Conservation (phyloP, 2,113 vertebrate species). For the Platichthys stellatus region DNA sequence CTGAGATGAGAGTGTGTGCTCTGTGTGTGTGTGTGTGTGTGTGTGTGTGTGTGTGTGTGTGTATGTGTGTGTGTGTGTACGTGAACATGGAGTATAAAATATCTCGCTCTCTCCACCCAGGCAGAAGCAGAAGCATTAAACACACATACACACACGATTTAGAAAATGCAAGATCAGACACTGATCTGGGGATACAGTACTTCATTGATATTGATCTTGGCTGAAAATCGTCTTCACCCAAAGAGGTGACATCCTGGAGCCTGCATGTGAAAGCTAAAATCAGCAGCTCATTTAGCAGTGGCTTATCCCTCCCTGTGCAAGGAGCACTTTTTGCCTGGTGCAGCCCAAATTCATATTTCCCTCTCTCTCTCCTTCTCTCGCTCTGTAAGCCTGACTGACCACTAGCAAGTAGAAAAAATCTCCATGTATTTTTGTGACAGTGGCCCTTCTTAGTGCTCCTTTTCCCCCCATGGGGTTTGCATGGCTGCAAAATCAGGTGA, state of each 20-base stretch:
- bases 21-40: constrained; percentile 48
- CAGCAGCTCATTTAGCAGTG: constrained; percentile 45
- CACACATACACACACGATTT: not conserved
- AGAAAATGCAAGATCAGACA: too few species aligned
- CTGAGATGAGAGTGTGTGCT: constrained; percentile 24
- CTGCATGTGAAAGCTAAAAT: constrained; percentile 29
- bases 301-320: constrained; percentile 42
- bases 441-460: not conserved
- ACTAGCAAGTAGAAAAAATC: too few species aligned
- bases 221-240: constrained; percentile 1
- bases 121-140: constrained; percentile 66
- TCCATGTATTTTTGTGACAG: not conserved
- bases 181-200: too few species aligned
- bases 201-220: not conserved
- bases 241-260: constrained; percentile 40
- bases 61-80: constrained; percentile 23
- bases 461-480: too few species aligned
- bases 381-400: constrained; percentile 63
- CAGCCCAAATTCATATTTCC: constrained; percentile 48
- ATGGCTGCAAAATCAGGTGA: too few species aligned
- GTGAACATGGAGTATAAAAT: constrained; percentile 66
- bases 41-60: constrained; percentile 44
- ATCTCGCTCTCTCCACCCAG: constrained; percentile 58
- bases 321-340: constrained; percentile 41
- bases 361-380: constrained; percentile 16